A percentile compares a stretch with the other conserved stretches of the same genome.
Evolutionary conservation across 2,113 vertebrate species (phyloP).

Genomic region (Poeciliopsis retropinna): DNA sequence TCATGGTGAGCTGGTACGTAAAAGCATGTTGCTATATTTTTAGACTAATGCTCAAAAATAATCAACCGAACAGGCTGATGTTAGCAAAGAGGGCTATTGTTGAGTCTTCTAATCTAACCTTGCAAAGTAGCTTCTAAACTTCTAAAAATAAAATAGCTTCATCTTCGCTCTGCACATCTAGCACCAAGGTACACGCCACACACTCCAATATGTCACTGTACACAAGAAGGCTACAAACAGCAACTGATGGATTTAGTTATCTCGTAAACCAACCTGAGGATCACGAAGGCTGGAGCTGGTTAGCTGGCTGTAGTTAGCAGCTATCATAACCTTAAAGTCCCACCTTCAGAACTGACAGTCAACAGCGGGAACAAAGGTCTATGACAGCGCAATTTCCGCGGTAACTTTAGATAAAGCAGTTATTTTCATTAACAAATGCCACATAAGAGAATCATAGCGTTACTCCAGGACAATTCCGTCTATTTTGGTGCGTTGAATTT

Average conservation of each 20-base stretch:
- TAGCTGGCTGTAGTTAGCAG: slow-evolving; percentile 26
- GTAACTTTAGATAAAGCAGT: not conserved
- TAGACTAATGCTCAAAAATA: no score
- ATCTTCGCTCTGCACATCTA: no score
- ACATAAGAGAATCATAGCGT: slow-evolving; percentile 30
- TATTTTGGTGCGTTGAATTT: not conserved
- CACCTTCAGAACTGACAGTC: slow-evolving; percentile 65
- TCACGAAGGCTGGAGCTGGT: not conserved
- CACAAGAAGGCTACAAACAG: no score
- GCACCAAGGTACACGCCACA: no score
- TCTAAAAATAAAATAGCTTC: no score
- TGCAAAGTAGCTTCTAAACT: no score
- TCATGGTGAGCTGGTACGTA: no score
- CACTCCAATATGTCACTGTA: no score
- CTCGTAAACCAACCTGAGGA: slow-evolving; percentile 14
- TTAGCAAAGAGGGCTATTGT: no score
- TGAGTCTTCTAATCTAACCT: no score
- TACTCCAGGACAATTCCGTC: slow-evolving; percentile 2
- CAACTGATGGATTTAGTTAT: not conserved
- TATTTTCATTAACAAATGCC: slow-evolving; percentile 4
- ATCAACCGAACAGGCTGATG: no score
- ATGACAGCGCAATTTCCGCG: slow-evolving; percentile 18
- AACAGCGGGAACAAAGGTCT: slow-evolving; percentile 25
- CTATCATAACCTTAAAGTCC: slow-evolving; percentile 12
- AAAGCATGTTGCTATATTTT: no score